Evolutionary conservation across 2,797 vertebrate genomes (phyloP), one percentile per base, ranked within the genome.

Genomic region (Argya squamiceps): DNA sequence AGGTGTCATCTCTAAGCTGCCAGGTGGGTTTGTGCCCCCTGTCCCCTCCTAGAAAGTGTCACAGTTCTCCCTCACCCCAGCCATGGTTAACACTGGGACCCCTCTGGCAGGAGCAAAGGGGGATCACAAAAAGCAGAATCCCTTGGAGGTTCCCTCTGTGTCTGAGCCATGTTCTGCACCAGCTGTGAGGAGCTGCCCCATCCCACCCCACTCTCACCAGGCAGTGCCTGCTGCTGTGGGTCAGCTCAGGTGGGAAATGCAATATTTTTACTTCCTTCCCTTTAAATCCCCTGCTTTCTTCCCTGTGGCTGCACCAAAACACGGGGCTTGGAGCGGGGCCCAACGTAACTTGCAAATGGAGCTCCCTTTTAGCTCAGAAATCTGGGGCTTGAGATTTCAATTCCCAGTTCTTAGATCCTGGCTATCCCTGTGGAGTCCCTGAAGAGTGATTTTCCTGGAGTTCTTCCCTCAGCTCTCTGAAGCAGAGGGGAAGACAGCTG

Each of bases 401-500:
- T 75, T 75, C 73, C 26, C 43, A 52, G 1, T 24, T 44, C 65
- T 71, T 19, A 84, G 18, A 70, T 82, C 22, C 74, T 78, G 58
- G 30, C 43, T 69, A 10, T 58, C 63, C 65, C 39, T 44, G 22
- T 37, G 29, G 69, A 69, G 65, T 75, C 75, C 84, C 71, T 44
- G 26, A 78, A 62, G 46, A 91, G n/a, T 32, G 53, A n/a, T 32
- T 91, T 94, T 96, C 60, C 71, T 89, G 87, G 86, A 93, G 71
- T 60, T 60, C 50, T 92, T 93, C 91, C 63, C 64, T 77, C 7
- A 50, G 64, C 64, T 83, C 49, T 83, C 63, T 88, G 84, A 90
- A 91, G 90, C 50, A 74, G 53, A 92, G 43, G 53, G 60, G n/a
- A 76, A 84, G 84, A 60, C 86, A 96, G 75, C 89, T 93, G 71